These are phyloP conservation scores for Pelmatolapia mariae DNA, from an alignment of 2,113 vertebrate genomes.

Conservation along the genomic window DNA sequence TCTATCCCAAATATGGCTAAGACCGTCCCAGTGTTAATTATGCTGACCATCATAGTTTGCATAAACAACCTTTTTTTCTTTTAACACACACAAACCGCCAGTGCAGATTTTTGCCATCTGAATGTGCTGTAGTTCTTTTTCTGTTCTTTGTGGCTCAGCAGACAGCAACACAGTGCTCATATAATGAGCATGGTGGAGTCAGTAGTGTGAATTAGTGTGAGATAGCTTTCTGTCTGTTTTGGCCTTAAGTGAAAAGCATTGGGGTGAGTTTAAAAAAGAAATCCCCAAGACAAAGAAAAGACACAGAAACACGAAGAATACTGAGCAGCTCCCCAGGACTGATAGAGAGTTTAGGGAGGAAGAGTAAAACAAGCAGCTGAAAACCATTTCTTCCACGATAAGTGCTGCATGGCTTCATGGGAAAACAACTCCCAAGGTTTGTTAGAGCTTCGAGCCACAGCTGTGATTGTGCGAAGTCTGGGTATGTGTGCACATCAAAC, in stretches of 20 bases:
- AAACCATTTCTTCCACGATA: background rate
- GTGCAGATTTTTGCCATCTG: background rate
- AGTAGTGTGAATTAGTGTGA: background rate
- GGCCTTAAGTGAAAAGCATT: background rate
- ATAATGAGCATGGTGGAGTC: constrained; percentile 10
- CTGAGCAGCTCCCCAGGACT: background rate
- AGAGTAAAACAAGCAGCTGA: background rate
- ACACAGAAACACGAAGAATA: background rate
- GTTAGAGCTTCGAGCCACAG: background rate
- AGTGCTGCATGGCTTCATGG: background rate
- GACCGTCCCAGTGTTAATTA: background rate
- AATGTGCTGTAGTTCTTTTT: background rate
- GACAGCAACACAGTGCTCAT: background rate
- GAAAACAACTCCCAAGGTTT: background rate
- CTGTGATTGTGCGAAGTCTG: background rate
- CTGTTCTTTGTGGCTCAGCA: background rate
- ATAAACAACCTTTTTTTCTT: background rate
- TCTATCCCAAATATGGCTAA: background rate
- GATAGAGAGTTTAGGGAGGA: background rate
- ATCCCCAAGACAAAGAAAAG: background rate
- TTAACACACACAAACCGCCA: background rate
- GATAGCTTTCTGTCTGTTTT: background rate
- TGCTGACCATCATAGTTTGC: background rate
- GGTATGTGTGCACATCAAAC: background rate
- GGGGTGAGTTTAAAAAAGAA: background rate